phyloP scores from a whole-genome alignment of 2,797 vertebrate genomes.

The Tauraco hartlaubi region DNA sequence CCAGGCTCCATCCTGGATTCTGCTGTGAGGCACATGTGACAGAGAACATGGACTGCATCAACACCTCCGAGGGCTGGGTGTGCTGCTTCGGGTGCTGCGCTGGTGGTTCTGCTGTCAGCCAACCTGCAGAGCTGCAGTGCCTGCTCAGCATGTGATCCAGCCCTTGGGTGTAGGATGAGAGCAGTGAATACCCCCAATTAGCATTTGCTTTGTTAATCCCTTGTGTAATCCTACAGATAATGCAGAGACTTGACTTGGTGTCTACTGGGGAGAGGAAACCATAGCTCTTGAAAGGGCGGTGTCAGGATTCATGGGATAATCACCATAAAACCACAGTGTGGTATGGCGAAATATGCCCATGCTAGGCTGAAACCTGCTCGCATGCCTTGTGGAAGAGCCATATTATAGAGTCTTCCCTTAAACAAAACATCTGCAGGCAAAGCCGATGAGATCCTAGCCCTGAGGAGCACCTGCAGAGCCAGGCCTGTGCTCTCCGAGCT shows the following conservation, averaged over 20 bases:
- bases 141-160: background rate
- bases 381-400: accelerated
- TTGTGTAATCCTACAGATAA: background rate
- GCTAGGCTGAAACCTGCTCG: background rate
- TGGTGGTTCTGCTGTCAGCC: background rate
- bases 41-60: accelerated
- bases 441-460: background rate
- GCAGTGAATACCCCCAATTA: background rate
- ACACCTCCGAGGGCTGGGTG: background rate
- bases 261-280: background rate
- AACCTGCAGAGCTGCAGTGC: background rate
- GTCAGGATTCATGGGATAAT: background rate
- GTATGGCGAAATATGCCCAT: background rate
- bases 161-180: background rate
- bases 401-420: background rate
- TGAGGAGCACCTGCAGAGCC: background rate
- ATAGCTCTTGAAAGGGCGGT: background rate
- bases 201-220: background rate
- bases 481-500: background rate
- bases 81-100: background rate
- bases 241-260: background rate
- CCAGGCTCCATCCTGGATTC: background rate
- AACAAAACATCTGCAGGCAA: background rate
- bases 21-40: accelerated
- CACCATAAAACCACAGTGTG: background rate